Evolutionary conservation across 2,113 vertebrate genomes (phyloP).

Genomic region (Cyanistes caeruleus): DNA sequence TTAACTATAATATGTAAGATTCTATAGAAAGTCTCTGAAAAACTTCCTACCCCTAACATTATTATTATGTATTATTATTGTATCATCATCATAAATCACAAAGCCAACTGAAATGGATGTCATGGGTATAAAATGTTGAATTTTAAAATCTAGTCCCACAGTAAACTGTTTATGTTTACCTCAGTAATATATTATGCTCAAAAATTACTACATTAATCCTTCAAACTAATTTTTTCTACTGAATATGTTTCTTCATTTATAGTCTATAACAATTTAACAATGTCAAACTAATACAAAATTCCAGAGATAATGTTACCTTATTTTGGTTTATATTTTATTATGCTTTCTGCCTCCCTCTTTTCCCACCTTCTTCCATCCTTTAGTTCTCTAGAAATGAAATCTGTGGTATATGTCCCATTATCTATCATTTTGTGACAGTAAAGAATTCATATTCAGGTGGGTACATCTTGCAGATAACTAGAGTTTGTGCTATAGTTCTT

Average conservation of each 20-base stretch:
- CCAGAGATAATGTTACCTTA: background rate
- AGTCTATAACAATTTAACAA: background rate
- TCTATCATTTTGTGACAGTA: background rate
- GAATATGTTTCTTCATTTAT: background rate
- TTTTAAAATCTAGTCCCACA: background rate
- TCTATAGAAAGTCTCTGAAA: background rate
- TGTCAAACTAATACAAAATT: background rate
- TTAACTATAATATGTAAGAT: background rate
- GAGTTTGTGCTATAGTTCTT: background rate
- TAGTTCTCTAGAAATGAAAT: background rate
- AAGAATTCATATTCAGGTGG: background rate
- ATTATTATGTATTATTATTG: background rate
- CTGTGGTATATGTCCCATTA: background rate
- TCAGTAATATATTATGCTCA: background rate
- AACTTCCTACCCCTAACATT: background rate
- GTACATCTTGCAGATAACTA: background rate
- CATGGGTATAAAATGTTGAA: background rate
- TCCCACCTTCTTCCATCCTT: background rate
- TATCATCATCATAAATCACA: slow-evolving; percentile 2
- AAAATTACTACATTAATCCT: slow-evolving; percentile 3
- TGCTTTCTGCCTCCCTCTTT: background rate
- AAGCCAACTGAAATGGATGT: background rate
- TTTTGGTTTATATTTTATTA: background rate
- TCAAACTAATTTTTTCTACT: background rate
- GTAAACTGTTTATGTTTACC: background rate